These are phyloP conservation scores for Manduca sexta DNA, from an alignment of 1,140 invertebrate genomes.

Conservation along the genomic window DNA sequence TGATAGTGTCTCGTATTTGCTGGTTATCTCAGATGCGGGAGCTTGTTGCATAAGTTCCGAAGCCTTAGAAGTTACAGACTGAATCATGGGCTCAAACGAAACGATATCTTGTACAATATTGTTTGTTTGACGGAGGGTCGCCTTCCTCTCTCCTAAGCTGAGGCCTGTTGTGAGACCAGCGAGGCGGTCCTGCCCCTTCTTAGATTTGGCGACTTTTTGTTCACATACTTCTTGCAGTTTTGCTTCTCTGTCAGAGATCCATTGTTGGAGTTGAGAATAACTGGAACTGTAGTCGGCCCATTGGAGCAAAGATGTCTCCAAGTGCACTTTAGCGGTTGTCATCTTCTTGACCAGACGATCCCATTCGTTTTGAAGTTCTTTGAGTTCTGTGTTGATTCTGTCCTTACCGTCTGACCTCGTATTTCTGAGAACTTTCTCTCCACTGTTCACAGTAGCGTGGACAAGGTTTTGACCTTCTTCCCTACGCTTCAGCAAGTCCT, in stretches of 20 bases:
- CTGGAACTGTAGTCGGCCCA: conserved; percentile 97
- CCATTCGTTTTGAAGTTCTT: conserved; percentile 94
- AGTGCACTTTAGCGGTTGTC: conserved; percentile 91
- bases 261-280: conserved; percentile 92
- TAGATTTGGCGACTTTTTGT: conserved; percentile 85
- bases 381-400: conserved; percentile 89
- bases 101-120: conserved; percentile 96
- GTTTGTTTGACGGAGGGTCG: conserved; percentile 91
- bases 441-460: conserved; percentile 91
- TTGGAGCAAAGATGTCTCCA: conserved; percentile 93
- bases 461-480: conserved; percentile 94
- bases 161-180: conserved; percentile 83
- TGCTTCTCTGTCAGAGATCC: conserved; percentile 95
- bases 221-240: conserved; percentile 95
- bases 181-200: conserved; percentile 77
- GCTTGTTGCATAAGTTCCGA: conserved; percentile 90
- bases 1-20: conserved; percentile 91
- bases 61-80: conserved; percentile 92
- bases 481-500: conserved; percentile 86
- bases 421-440: conserved; percentile 92
- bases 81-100: conserved; percentile 95
- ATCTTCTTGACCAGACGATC: conserved; percentile 93
- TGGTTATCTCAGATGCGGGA: conserved; percentile 90
- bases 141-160: conserved; percentile 88
- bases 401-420: conserved; percentile 93